Conservation (phyloP, 2,797 vertebrate genomes). For the Urosaurus nigricauda region DNA sequence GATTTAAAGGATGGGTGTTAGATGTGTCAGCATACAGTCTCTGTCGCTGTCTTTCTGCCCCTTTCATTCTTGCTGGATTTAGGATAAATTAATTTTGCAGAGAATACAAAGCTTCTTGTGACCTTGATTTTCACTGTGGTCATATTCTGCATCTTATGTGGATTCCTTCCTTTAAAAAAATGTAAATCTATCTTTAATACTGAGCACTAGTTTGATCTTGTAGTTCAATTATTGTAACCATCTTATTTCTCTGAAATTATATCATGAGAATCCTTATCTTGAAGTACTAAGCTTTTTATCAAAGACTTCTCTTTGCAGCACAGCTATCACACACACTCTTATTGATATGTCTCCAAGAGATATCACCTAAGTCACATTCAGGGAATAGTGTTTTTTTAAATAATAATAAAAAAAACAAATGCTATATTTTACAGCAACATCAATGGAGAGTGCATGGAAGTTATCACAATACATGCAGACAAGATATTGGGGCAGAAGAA, state of each 20-base stretch:
- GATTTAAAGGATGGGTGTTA: neutral
- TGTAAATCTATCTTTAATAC: conserved; percentile 24
- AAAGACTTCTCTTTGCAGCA: conserved; percentile 36
- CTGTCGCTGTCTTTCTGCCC: neutral
- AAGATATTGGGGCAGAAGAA: conserved; percentile 1
- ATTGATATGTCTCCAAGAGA: conserved; percentile 32
- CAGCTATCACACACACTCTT: conserved; percentile 38
- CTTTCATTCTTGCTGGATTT: neutral
- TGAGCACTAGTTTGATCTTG: conserved; percentile 13
- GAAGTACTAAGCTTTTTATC: conserved; percentile 23
- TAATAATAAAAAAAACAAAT: neutral
- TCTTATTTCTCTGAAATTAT: conserved; percentile 47
- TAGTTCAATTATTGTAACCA: conserved; percentile 32
- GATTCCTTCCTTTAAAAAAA: conserved; percentile 24
- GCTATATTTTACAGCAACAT: conserved; percentile 23
- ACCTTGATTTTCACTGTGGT: conserved; percentile 34
- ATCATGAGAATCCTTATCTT: conserved; percentile 40
- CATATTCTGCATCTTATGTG: neutral
- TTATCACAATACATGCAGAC: conserved; percentile 35
- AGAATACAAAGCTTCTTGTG: conserved; percentile 14
- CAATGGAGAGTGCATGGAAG: conserved; percentile 41
- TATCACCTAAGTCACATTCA: conserved; percentile 58
- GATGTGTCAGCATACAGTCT: neutral
- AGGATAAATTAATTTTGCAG: neutral
- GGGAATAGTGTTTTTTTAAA: conserved; percentile 28